phyloP scores from a whole-genome alignment of 2,113 vertebrate species.

The Lota lota region DNA sequence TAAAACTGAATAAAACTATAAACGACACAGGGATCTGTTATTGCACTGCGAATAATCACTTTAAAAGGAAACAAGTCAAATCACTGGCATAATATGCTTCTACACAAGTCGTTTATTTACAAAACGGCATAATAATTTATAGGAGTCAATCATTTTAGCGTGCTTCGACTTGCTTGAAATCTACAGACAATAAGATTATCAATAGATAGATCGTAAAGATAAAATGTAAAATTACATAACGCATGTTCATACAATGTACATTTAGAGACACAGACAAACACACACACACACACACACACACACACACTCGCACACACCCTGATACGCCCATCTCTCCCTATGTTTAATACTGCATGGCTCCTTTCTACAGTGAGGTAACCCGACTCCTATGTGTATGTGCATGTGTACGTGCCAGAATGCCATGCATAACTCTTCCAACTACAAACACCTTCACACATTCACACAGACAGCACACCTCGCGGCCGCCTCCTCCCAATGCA shows the following conservation, averaged over 20 bases:
- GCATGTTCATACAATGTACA: constrained; percentile 16
- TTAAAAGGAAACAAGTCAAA: constrained; percentile 54
- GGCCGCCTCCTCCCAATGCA: too few species aligned
- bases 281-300: too few species aligned
- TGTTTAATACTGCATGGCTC: constrained; percentile 11
- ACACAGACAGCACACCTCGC: constrained; percentile 20
- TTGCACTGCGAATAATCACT: constrained; percentile 24
- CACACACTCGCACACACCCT: constrained; percentile 28
- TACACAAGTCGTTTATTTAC: not conserved
- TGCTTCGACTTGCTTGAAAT: not conserved
- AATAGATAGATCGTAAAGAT: too few species aligned
- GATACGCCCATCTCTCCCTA: not conserved
- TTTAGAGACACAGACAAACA: not conserved
- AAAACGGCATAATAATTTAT: not conserved
- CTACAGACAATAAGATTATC: not conserved
- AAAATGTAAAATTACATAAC: not conserved
- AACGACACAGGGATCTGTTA: constrained; percentile 6
- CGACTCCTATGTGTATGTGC: constrained; percentile 49
- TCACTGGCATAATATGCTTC: not conserved
- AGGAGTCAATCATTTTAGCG: not conserved
- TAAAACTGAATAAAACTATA: constrained; percentile 29
- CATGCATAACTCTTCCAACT: constrained; percentile 48
- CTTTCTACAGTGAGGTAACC: constrained; percentile 48
- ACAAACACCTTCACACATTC: constrained; percentile 41
- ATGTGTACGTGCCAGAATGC: constrained; percentile 56